A percentile compares a stretch with the other conserved stretches of the same genome.
Conservation (phyloP, 2,113 vertebrate genomes). For the Polyodon spathula region DNA sequence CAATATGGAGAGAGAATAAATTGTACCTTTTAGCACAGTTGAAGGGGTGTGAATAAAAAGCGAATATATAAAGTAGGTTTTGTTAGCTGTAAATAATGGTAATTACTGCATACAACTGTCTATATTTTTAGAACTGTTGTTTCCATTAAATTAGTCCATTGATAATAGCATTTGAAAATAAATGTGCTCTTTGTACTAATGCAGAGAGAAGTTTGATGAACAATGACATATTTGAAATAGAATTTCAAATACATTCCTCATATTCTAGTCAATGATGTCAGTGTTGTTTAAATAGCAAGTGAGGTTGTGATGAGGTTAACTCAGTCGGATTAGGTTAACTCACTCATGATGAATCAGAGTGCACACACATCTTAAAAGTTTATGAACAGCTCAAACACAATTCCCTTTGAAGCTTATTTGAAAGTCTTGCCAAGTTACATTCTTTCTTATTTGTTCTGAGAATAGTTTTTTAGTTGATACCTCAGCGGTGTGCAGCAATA, state of each 20-base stretch:
- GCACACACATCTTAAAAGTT: neutral
- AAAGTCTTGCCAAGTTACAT: too few species aligned
- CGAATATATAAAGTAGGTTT: too few species aligned
- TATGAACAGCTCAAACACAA: neutral
- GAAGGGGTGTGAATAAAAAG: too few species aligned
- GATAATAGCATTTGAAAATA: neutral
- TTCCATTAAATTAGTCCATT: neutral
- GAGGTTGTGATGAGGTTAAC: neutral
- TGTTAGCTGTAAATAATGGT: neutral
- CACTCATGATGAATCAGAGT: neutral
- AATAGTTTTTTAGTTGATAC: too few species aligned
- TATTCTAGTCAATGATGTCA: neutral
- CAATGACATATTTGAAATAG: neutral
- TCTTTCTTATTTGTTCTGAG: too few species aligned
- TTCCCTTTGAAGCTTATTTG: neutral
- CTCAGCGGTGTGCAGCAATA: too few species aligned
- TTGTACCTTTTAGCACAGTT: too few species aligned
- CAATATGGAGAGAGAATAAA: too few species aligned
- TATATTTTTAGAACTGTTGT: neutral
- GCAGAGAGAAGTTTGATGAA: neutral
- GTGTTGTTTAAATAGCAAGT: neutral
- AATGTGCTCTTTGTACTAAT: neutral
- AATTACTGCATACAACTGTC: neutral
- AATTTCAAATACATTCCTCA: neutral
- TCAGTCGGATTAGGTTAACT: too few species aligned